Evolutionary conservation across 2,888 invertebrate species (phyloP).

Genomic region (Reticulitermes lucifugus): DNA sequence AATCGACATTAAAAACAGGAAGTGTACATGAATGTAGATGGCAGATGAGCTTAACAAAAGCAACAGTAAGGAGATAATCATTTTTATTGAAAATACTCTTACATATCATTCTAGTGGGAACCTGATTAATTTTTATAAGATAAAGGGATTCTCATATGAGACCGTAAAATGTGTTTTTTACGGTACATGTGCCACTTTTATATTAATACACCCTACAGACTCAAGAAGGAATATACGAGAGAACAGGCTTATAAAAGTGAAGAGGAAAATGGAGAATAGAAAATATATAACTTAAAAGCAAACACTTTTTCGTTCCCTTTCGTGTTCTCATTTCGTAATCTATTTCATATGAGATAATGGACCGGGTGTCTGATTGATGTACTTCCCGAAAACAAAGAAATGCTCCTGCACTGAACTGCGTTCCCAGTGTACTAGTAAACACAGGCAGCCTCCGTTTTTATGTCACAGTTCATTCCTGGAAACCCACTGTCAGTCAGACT

Average conservation of each 20-base stretch:
- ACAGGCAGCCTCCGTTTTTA: too few species aligned
- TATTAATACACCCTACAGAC: not conserved
- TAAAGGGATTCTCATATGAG: too few species aligned
- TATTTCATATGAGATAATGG: constrained; percentile 38
- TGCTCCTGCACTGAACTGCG: too few species aligned
- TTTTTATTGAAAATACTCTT: not conserved
- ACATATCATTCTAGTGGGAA: not conserved
- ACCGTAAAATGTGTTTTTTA: not conserved
- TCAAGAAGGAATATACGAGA: not conserved
- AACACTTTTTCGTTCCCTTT: constrained; percentile 20
- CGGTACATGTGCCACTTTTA: not conserved
- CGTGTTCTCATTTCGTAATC: not conserved
- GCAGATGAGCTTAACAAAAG: too few species aligned
- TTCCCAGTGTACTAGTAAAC: too few species aligned
- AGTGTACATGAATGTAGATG: too few species aligned
- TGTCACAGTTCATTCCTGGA: too few species aligned
- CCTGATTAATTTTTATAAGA: not conserved
- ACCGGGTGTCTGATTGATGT: constrained; percentile 6
- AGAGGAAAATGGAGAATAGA: constrained; percentile 1
- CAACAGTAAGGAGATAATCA: too few species aligned
- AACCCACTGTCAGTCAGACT: too few species aligned
- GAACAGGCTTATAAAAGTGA: not conserved
- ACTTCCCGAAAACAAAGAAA: not conserved
- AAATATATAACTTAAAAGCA: constrained; percentile 32
- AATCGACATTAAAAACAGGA: too few species aligned